A percentile compares a stretch with the other conserved stretches of the same genome.
These are phyloP conservation scores for Scylla paramamosain DNA, from an alignment of 1,140 invertebrate species.

Conservation along the genomic window DNA sequence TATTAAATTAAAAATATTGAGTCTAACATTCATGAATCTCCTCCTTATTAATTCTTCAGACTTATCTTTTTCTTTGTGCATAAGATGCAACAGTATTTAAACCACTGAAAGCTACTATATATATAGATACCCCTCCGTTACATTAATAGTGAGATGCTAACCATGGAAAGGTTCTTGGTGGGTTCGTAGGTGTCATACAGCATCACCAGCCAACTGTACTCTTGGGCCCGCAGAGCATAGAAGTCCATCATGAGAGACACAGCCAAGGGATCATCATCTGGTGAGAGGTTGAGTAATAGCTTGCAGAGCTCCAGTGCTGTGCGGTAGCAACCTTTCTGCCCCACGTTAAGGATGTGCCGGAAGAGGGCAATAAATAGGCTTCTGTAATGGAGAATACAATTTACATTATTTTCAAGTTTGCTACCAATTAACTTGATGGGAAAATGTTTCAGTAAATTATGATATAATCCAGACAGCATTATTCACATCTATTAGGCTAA, in stretches of 20 bases:
- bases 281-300: constrained; percentile 89
- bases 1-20: no score
- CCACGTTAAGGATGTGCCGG: constrained; percentile 90
- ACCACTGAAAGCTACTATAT: no score
- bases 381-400: constrained; percentile 79
- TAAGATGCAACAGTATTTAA: no score
- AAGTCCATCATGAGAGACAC: constrained; percentile 92
- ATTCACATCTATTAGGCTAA: no score
- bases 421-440: no score
- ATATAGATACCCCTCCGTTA: neutral
- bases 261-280: constrained; percentile 91
- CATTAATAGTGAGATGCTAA: neutral
- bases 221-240: constrained; percentile 89
- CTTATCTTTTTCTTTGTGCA: no score
- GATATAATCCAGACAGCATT: no score
- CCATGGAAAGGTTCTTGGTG: constrained; percentile 75
- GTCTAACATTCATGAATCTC: no score
- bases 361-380: constrained; percentile 91
- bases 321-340: constrained; percentile 87
- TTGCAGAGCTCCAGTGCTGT: constrained; percentile 90
- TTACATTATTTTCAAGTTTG: no score
- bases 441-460: no score
- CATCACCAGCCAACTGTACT: constrained; percentile 89
- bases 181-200: constrained; percentile 72
- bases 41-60: no score